These are phyloP conservation scores for Oscheius myriophilus DNA, from an alignment of 2,888 invertebrate species.

Conservation along the genomic window DNA sequence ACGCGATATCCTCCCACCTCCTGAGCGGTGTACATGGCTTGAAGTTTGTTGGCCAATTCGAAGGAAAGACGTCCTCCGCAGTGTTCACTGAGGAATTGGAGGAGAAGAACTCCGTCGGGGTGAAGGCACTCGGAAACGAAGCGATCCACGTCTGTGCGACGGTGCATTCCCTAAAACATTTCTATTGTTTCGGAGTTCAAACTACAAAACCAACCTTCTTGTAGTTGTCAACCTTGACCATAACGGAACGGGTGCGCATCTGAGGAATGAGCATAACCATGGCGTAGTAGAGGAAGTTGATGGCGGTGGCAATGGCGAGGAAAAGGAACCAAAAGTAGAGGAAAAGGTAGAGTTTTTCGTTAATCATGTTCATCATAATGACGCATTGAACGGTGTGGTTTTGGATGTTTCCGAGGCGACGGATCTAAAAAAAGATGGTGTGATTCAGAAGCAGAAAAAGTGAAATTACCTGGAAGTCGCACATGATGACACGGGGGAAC, in stretches of 20 bases:
- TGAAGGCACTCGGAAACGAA: constrained; percentile 43
- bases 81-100: constrained; percentile 61
- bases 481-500: constrained; percentile 73
- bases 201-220: constrained; percentile 18
- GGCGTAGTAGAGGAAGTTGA: constrained; percentile 62
- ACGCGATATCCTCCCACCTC: constrained; percentile 9
- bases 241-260: constrained; percentile 47
- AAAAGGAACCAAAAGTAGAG: constrained; percentile 44
- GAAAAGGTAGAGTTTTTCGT: constrained; percentile 29
- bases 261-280: constrained; percentile 48
- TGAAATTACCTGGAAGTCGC: constrained; percentile 60
- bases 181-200: too few species aligned
- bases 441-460: not conserved
- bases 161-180: not conserved
- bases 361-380: constrained; percentile 61
- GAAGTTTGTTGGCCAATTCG: constrained; percentile 51
- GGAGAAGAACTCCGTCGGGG: constrained; percentile 63
- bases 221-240: constrained; percentile 20
- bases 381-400: constrained; percentile 61
- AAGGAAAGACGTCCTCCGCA: constrained; percentile 59
- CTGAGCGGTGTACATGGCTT: constrained; percentile 37
- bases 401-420: constrained; percentile 56
- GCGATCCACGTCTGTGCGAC: constrained; percentile 4
- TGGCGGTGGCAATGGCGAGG: constrained; percentile 48
- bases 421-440: constrained; percentile 34